Percentiles rank a stretch among this genome's conserved stretches.
Conservation (phyloP, 2,888 invertebrate genomes). For the Dioctria linearis region DNA sequence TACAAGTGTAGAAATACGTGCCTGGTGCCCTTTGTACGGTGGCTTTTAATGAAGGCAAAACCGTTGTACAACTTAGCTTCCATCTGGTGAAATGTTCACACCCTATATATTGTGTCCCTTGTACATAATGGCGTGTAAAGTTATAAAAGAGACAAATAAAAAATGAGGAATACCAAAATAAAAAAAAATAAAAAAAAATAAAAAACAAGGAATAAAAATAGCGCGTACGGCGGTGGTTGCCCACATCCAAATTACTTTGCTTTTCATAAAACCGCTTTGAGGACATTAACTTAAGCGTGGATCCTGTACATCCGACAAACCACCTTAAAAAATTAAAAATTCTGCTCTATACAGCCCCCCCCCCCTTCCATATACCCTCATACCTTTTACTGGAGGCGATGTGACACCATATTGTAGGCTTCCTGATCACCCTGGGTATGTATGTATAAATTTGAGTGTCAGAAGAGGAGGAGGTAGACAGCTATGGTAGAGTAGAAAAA, state of each 20-base stretch:
- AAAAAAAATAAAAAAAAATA: not conserved
- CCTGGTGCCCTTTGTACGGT: conserved; percentile 1
- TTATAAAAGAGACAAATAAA: too few relatives aligned
- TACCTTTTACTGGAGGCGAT: too few relatives aligned
- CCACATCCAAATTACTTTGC: conserved; percentile 29
- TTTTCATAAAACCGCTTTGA: conserved; percentile 32
- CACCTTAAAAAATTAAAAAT: conserved; percentile 11
- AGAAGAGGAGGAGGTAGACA: not conserved
- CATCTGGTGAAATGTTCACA: not conserved
- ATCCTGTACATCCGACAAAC: conserved; percentile 21
- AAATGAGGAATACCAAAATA: not conserved
- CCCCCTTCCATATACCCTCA: not conserved
- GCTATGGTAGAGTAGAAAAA: not conserved
- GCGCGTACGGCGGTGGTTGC: not conserved
- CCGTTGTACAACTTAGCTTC: conserved; percentile 3
- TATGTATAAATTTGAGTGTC: not conserved
- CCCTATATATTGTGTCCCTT: not conserved
- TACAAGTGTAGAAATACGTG: not conserved
- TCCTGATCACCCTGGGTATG: not conserved
- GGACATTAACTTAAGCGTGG: conserved; percentile 16
- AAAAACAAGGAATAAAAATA: not conserved
- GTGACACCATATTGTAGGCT: not conserved
- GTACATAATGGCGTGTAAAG: too few relatives aligned
- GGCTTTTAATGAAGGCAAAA: conserved; percentile 31
- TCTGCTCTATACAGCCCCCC: not conserved